Base-by-base conservation (phyloP, 2,888 invertebrate species). In the Stegana nigrithorax region DNA sequence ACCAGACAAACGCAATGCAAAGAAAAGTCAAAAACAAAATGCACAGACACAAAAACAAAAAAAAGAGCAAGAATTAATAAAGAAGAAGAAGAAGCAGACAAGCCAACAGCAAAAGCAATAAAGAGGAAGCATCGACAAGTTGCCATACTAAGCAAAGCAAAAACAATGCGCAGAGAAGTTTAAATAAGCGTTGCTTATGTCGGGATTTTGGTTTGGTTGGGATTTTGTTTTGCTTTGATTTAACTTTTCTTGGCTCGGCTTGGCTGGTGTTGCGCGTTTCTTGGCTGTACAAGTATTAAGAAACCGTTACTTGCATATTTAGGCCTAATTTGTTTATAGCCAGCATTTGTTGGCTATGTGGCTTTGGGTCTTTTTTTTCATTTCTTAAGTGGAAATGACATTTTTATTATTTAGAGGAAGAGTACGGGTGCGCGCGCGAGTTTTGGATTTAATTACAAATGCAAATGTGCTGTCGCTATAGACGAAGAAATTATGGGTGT, bases 301-400 rank as follows among this genome's bases (percentile, higher is more conserved):
- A 64, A 73, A 78, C 75, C 79, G 79, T 79, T 77, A 77, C 63
- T 63, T 73, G 72, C 73, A 77, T 69, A 66, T 64, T 59, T 36
- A 67, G 68, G 63, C 73, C 69, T 69, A 70, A 78, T 78, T 77
- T 66, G 66, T 66, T 45, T 2, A 7, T 2, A 12, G 42, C 42
- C 42, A 7, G 6, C 29, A 29, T 10, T 10, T 39, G 17, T 29
- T 51, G 2, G 5, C 8, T 19, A 17, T 17, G 51, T 51, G 27
- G n/a, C n/a, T 32, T 32, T 56, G 36, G 23, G 57, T 19, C n/a
- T 57, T 39, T 25, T 10, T 57, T 6, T 55, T 8, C 32, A 7
- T 7, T 4, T 6, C 14, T 45, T 45, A 51, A 26, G 29, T 29
- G 51, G 17, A 51, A 51, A 51, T 51, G 29, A 51, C 51, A 51